A percentile compares a stretch with the other conserved stretches of the same genome.
These are phyloP conservation scores for Spodoptera frugiperda DNA, from an alignment of 1,140 invertebrate species.

Conservation along the genomic window DNA sequence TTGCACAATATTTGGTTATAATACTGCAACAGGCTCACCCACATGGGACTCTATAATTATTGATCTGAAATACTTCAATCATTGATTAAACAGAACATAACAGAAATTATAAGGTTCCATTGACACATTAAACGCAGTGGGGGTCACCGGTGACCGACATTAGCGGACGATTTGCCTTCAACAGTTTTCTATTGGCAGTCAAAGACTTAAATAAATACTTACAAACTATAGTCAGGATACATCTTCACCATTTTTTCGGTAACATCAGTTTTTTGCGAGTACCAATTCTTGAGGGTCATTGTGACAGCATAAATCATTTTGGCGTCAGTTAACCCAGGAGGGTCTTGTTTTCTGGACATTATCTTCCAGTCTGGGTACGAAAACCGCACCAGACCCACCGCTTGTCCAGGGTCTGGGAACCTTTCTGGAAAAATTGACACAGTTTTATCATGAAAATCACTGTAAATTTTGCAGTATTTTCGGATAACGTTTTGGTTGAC, in stretches of 20 bases:
- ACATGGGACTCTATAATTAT: too few species aligned
- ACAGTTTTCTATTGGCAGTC: too few species aligned
- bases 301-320: conserved; percentile 58
- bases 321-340: conserved; percentile 49
- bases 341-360: not conserved
- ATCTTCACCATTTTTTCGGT: conserved; percentile 53
- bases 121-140: too few species aligned
- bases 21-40: too few species aligned
- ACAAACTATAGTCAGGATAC: conserved; percentile 58
- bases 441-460: too few species aligned
- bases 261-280: conserved; percentile 54
- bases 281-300: conserved; percentile 61
- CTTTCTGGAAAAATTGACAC: not conserved
- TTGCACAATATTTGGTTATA: too few species aligned
- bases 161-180: too few species aligned
- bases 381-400: not conserved
- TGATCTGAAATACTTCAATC: too few species aligned
- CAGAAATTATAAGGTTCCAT: not conserved
- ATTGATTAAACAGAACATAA: too few species aligned
- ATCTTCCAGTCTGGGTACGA: not conserved
- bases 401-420: not conserved
- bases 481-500: too few species aligned
- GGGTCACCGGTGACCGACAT: too few species aligned
- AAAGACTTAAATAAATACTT: conserved; percentile 52
- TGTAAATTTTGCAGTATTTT: too few species aligned